Conservation (phyloP, 1,140 invertebrate species). For the Venturia canescens region DNA sequence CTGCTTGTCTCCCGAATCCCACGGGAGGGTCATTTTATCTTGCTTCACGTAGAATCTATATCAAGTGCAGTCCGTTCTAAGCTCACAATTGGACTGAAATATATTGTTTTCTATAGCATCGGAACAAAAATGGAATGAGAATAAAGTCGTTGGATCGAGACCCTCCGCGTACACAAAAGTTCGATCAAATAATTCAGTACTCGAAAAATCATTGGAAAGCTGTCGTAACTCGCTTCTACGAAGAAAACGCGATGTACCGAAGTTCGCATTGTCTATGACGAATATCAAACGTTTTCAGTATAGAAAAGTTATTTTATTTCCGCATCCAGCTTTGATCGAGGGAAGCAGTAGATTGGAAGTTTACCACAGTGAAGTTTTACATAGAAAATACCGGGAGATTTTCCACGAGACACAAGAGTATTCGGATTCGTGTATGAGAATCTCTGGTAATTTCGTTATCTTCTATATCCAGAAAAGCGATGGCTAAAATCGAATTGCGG, state of each 20-base stretch:
- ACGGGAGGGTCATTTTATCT: not conserved
- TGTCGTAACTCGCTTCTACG: not conserved
- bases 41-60: not conserved
- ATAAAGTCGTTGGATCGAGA: not conserved
- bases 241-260: not conserved
- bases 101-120: not conserved
- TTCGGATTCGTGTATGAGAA: constrained; percentile 3
- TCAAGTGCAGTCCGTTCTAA: not conserved
- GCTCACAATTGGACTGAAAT: not conserved
- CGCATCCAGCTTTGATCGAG: not conserved
- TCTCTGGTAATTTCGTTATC: constrained; percentile 20
- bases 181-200: not conserved
- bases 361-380: not conserved
- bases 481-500: constrained; percentile 29
- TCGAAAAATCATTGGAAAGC: too few relatives aligned
- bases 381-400: not conserved
- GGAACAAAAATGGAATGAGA: not conserved
- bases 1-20: constrained; percentile 46
- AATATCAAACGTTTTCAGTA: not conserved
- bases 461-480: not conserved
- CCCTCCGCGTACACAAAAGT: not conserved
- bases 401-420: not conserved
- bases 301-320: not conserved
- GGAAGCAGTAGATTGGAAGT: not conserved
- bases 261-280: not conserved